Conservation (phyloP, 2,797 vertebrate genomes). For the Galago senegalensis region DNA sequence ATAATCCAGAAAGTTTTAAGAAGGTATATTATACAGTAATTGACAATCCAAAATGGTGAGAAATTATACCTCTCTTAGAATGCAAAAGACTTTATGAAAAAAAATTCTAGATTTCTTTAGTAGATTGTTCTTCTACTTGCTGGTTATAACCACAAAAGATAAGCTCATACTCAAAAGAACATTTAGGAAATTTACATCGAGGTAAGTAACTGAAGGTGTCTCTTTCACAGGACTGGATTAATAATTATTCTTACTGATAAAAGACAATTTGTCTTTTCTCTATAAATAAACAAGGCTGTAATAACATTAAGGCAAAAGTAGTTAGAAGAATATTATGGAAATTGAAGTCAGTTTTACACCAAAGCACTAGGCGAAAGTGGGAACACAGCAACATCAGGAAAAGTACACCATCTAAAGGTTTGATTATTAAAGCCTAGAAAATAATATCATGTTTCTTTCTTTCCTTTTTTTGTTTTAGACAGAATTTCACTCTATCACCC, state of each 20-base stretch:
- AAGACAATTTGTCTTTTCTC: conserved; percentile 30
- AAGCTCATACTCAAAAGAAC: conserved; percentile 25
- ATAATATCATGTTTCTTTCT: no score
- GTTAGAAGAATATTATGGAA: background rate
- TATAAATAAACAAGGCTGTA: background rate
- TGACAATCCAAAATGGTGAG: background rate
- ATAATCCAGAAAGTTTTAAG: background rate
- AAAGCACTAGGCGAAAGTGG: background rate
- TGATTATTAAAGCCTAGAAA: background rate
- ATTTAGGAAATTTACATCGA: background rate
- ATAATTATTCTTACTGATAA: background rate
- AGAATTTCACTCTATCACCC: no score
- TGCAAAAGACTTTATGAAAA: background rate
- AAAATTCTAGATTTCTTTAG: background rate
- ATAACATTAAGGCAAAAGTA: background rate
- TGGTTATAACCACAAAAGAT: conserved; percentile 8
- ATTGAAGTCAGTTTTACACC: background rate
- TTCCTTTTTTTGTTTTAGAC: no score
- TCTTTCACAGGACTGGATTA: background rate
- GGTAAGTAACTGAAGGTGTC: background rate
- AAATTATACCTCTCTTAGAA: background rate
- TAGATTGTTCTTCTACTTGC: background rate
- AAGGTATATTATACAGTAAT: background rate
- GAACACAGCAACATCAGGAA: background rate
- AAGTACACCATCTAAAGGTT: background rate